These are phyloP conservation scores for Mastigias papua DNA, from an alignment of 30 jellyfish, hydroid and myxozoan genomes.

Conservation along the genomic window DNA sequence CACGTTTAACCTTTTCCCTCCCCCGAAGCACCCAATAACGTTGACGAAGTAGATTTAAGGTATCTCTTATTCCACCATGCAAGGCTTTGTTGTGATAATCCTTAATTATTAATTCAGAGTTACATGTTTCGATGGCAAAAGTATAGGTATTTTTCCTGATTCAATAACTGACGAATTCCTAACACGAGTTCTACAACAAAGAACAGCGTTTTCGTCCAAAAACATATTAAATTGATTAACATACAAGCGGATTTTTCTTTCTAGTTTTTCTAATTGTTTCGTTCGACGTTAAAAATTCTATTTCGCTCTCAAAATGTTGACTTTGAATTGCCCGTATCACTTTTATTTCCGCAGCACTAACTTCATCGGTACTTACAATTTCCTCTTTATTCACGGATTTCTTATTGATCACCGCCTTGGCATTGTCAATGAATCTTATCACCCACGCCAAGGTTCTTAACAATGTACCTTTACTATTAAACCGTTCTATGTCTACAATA, in stretches of 20 bases:
- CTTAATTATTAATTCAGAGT: too few relatives aligned
- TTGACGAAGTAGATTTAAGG: background rate
- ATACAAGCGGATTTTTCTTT: background rate
- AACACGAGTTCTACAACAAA: conserved; percentile 11
- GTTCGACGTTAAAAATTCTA: background rate
- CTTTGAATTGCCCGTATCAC: conserved; percentile 21
- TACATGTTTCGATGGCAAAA: conserved; percentile 6
- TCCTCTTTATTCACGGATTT: background rate
- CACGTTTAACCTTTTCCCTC: background rate
- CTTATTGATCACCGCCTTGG: background rate
- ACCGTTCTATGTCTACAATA: background rate
- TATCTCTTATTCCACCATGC: too few relatives aligned
- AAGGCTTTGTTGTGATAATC: too few relatives aligned
- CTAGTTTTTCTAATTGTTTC: background rate
- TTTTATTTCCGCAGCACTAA: conserved; percentile 13
- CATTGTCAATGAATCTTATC: background rate
- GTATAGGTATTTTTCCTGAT: conserved; percentile 18
- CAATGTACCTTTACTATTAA: conserved; percentile 15
- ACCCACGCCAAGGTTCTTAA: conserved; percentile 2
- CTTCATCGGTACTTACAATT: conserved; percentile 5
- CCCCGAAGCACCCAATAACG: conserved; percentile 28
- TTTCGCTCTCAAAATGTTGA: background rate
- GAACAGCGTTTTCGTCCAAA: conserved; percentile 10
- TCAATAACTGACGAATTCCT: conserved; percentile 14
- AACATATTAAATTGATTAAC: conserved; percentile 9